Conservation (phyloP, 2,113 vertebrate species). For the Xenotilapia longispinis region DNA sequence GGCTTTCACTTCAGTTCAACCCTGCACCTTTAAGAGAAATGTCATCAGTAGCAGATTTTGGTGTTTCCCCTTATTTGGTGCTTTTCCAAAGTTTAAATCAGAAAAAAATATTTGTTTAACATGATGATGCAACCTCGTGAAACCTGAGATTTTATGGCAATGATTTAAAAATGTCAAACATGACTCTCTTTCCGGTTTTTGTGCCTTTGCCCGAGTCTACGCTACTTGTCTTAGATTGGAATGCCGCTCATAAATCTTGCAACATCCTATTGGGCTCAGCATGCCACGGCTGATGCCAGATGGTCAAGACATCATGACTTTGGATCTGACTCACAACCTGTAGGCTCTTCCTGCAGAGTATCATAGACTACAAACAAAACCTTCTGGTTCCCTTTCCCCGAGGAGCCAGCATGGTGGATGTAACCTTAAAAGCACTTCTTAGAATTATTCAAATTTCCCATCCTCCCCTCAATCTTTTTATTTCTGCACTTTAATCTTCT, state of each 20-base stretch:
- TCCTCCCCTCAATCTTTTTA: not conserved
- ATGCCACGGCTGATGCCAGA: conserved; percentile 8
- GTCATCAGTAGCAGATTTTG: not conserved
- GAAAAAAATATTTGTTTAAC: not conserved
- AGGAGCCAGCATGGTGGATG: not conserved
- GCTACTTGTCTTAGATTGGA: not conserved
- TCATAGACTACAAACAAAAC: not conserved
- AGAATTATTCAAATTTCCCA: not conserved
- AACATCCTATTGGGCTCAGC: not conserved
- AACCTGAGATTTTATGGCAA: not conserved
- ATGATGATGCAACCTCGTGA: not conserved
- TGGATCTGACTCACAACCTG: conserved; percentile 13
- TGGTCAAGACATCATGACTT: conserved; percentile 28
- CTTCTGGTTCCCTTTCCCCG: not conserved
- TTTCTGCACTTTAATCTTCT: not conserved
- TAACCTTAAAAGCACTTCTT: not conserved
- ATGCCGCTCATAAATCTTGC: not conserved
- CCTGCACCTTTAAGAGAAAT: rapidly evolving
- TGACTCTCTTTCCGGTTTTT: not conserved
- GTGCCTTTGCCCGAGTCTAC: not conserved
- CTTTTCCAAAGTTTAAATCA: not conserved
- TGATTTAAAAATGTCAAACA: not conserved
- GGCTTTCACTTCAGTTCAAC: not conserved
- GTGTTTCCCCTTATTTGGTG: not conserved
- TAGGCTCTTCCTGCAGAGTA: not conserved